Evolutionary conservation across 1,140 invertebrate species (phyloP).

Genomic region (Cydia splendana): DNA sequence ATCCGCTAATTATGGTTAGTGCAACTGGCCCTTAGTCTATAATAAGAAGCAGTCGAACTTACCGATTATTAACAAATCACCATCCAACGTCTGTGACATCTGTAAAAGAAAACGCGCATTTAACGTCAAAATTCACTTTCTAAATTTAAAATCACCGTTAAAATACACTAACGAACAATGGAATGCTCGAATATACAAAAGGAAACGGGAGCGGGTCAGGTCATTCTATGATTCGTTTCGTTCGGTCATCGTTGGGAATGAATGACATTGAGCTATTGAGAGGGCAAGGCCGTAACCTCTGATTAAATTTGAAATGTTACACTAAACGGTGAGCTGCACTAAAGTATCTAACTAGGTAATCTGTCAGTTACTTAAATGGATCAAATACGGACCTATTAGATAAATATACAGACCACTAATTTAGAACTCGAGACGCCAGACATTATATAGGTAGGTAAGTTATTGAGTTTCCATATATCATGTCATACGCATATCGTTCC

Average conservation of each 20-base stretch:
- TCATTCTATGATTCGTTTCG: constrained; percentile 12
- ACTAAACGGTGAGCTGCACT: neutral
- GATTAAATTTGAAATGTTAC: neutral
- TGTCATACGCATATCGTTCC: neutral
- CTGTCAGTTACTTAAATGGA: too few species aligned
- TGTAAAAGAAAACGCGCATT: constrained; percentile 27
- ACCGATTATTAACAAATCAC: constrained; percentile 29
- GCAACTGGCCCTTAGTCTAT: too few species aligned
- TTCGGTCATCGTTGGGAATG: constrained; percentile 21
- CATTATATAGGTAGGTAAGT: neutral
- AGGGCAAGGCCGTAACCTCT: constrained; percentile 21
- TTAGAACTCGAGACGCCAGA: neutral
- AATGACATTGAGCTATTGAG: constrained; percentile 30
- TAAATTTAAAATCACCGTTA: constrained; percentile 24
- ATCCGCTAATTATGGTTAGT: too few species aligned
- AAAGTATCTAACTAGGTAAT: too few species aligned
- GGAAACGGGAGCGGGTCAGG: constrained; percentile 30
- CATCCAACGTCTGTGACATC: constrained; percentile 31
- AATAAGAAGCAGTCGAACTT: neutral
- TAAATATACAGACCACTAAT: neutral
- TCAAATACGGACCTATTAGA: too few species aligned
- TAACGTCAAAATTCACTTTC: constrained; percentile 13
- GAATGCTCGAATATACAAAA: constrained; percentile 27
- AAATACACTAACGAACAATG: constrained; percentile 9
- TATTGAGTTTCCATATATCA: neutral